Evolutionary conservation across 2,888 invertebrate genomes (phyloP), one percentile per base, ranked within the genome.

Genomic region (Ornithoptera alexandrae): DNA sequence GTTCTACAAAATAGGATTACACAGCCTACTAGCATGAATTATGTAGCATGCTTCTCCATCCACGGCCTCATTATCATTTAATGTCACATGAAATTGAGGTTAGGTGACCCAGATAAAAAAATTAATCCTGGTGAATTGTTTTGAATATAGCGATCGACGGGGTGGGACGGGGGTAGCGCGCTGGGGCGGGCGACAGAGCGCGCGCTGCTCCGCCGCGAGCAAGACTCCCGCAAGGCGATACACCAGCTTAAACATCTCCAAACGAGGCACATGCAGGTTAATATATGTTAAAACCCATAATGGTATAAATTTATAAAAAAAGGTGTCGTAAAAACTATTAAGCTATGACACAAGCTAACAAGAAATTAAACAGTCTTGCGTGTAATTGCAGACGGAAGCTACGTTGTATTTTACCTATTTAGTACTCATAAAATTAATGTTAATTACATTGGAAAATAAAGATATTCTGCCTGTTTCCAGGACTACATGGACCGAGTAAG

Each of bases 401-500:
- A 50, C 2, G 17, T 50, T 5, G 18, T 18, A 50, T 50, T 50
- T 50, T 15, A 5, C 2, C 2, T 18, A 17, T 18, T 15, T 50
- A 15, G 5, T 50, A 50, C 42, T 42, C 42, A 10, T 8, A 42
- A 42, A 42, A 42, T 42, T 1, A 42, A 12, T 46, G 15, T 2
- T 15, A 46, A 12, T 30, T 5, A 4, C 30, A 30, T 30, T 30
- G 8, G 2, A n/a, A 53, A 53, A n/a, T n/a, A n/a, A 1, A 18
- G 2, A 6, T 53, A 5, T 53, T 53, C 0, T n/a, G 6, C 6
- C 1, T 18, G 18, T 8, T 53, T 82, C 36, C 78, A 93, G 93
- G 90, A 91, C 71, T 92, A 90, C 74, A 91, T 90, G 89, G 92
- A 92, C 69, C 81, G 88, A 71, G 87, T 92, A 53, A 85, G 90